Conservation (phyloP, 2,797 vertebrate species). For the Labeo calbasu region DNA sequence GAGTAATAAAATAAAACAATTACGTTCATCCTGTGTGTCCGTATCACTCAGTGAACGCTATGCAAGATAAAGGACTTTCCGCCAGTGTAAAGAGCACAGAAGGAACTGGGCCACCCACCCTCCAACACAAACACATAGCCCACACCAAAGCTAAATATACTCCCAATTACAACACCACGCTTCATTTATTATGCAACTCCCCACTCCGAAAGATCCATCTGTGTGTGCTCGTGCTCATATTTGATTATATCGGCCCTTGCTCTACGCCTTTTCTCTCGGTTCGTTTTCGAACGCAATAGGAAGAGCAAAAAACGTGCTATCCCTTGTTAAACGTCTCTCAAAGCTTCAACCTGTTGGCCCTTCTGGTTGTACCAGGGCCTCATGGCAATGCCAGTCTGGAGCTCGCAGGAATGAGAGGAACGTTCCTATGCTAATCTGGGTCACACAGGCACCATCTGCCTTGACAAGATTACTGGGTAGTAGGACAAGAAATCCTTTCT, state of each 20-base stretch:
- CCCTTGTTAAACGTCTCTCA: neutral
- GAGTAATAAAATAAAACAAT: constrained; percentile 53
- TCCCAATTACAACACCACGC: constrained; percentile 41
- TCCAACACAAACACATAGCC: constrained; percentile 30
- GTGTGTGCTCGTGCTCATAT: constrained; percentile 5
- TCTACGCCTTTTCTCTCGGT: constrained; percentile 7
- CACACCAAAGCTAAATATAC: constrained; percentile 41
- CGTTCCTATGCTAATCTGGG: constrained; percentile 57
- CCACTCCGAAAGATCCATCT: neutral
- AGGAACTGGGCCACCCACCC: constrained; percentile 37
- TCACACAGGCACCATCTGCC: constrained; percentile 76
- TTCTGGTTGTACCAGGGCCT: constrained; percentile 36
- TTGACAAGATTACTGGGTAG: constrained; percentile 80
- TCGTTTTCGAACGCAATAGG: neutral
- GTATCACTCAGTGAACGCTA: constrained; percentile 33
- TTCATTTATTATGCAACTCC: constrained; percentile 51
- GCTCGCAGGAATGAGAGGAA: constrained; percentile 39
- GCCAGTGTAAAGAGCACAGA: constrained; percentile 19
- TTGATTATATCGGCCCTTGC: constrained; percentile 38
- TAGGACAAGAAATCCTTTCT: constrained; percentile 65
- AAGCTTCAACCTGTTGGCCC: constrained; percentile 21
- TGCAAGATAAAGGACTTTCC: constrained; percentile 31
- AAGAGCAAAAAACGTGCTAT: neutral
- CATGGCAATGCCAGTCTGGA: constrained; percentile 28
- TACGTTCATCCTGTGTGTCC: constrained; percentile 42